Evolutionary conservation across 2,888 invertebrate species (phyloP).

Genomic region (Cataglyphis cursor): DNA sequence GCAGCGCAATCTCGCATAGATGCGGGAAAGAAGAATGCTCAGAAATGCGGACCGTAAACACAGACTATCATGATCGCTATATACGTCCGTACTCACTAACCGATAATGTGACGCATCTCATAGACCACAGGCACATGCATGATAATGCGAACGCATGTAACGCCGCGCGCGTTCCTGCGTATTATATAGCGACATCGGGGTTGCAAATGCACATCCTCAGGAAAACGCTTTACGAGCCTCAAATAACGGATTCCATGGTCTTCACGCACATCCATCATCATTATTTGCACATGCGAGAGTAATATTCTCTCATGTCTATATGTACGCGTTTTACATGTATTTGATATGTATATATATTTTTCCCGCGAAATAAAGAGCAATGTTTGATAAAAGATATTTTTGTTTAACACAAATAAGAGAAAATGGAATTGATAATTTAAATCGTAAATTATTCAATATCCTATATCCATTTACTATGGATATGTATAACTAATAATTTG

Average conservation of each 20-base stretch:
- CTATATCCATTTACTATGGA: not conserved
- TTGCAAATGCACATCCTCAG: conserved; percentile 28
- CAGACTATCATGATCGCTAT: not conserved
- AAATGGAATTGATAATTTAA: not conserved
- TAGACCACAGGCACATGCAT: not conserved
- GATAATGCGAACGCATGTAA: not conserved
- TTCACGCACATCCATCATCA: not conserved
- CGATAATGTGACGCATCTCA: conserved; percentile 33
- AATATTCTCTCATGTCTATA: not conserved
- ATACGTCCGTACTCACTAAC: not conserved
- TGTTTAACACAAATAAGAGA: not conserved
- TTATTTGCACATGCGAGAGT: conserved; percentile 23
- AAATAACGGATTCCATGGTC: conserved; percentile 2
- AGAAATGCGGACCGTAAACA: conserved; percentile 38
- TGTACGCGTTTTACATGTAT: too few species aligned
- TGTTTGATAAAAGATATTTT: not conserved
- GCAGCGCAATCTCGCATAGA: not conserved
- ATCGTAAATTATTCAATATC: not conserved
- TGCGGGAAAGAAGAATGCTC: conserved; percentile 23
- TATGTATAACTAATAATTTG: not conserved
- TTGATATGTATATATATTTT: not conserved
- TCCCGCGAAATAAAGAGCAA: not conserved
- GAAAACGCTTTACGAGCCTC: conserved; percentile 36
- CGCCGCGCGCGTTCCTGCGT: not conserved
- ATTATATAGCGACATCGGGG: conserved; percentile 13